Evolutionary conservation across 2,888 invertebrate species (phyloP).

Genomic region (Drosophila macrospina): DNA sequence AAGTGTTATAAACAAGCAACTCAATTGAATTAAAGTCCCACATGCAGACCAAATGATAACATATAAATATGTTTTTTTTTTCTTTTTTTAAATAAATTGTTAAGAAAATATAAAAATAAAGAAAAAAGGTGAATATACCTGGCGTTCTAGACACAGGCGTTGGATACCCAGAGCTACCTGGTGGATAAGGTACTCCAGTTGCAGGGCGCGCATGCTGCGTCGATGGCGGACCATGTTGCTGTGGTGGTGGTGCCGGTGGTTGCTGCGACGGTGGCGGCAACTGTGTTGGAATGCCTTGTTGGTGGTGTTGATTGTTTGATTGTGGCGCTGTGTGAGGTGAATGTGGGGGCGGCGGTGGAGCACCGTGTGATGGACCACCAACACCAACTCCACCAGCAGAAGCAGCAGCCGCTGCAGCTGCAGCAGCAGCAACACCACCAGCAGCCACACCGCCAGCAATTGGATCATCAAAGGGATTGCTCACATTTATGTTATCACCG

Average conservation of each 20-base stretch:
- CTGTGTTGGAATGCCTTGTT: slow-evolving; percentile 63
- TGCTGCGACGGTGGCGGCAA: slow-evolving; percentile 58
- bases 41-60: slow-evolving; percentile 43
- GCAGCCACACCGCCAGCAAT: slow-evolving; percentile 79
- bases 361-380: slow-evolving; percentile 50
- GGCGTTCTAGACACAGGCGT: slow-evolving; percentile 86
- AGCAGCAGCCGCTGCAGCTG: slow-evolving; percentile 36
- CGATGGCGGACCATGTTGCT: slow-evolving; percentile 70
- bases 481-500: slow-evolving; percentile 92
- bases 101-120: slow-evolving; percentile 46
- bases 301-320: slow-evolving; percentile 54
- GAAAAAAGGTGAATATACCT: slow-evolving; percentile 81
- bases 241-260: slow-evolving; percentile 63
- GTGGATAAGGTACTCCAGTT: slow-evolving; percentile 83
- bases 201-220: slow-evolving; percentile 72
- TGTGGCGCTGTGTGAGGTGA: slow-evolving; percentile 69
- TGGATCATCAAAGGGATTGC: slow-evolving; percentile 94
- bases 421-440: slow-evolving; percentile 53
- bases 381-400: slow-evolving; percentile 44
- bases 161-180: slow-evolving; percentile 84
- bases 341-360: slow-evolving; percentile 67
- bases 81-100: slow-evolving; percentile 15
- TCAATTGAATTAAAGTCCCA: slow-evolving; percentile 20
- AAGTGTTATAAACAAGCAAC: slow-evolving; percentile 17
- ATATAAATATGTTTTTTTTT: slow-evolving; percentile 4